Evolutionary conservation across 2,888 invertebrate genomes (phyloP).

Genomic region (Latrodectus hesperus): DNA sequence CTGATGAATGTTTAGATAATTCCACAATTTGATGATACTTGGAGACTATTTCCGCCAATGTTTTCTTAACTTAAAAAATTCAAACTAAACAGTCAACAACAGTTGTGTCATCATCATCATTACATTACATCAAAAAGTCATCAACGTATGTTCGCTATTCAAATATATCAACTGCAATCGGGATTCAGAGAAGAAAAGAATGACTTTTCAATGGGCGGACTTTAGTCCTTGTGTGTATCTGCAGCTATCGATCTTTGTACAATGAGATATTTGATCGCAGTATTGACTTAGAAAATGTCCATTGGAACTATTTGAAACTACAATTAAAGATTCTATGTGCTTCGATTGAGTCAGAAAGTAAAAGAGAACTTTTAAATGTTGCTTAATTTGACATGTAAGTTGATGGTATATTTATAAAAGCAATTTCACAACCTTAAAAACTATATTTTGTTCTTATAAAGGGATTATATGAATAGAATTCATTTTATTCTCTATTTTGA

Average conservation of each 20-base stretch:
- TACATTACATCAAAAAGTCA: constrained; percentile 64
- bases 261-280: background rate
- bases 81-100: constrained; percentile 15
- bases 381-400: too few species aligned
- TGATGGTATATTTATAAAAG: too few species aligned
- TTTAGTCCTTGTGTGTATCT: constrained; percentile 18
- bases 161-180: constrained; percentile 44
- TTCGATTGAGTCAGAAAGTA: background rate
- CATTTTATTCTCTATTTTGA: too few species aligned
- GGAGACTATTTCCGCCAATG: background rate
- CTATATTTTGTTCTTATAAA: too few species aligned
- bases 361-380: too few species aligned
- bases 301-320: background rate
- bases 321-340: background rate
- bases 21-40: background rate
- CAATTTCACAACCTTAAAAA: too few species aligned
- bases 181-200: constrained; percentile 38
- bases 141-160: constrained; percentile 32
- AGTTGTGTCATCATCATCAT: constrained; percentile 54
- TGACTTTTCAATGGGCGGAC: constrained; percentile 62
- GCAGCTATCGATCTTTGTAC: constrained; percentile 11
- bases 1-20: background rate
- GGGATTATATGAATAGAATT: too few species aligned
- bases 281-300: background rate
- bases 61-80: background rate